Conservation (phyloP, 2,888 invertebrate genomes). For the Dryocosmus kuriphilus region DNA sequence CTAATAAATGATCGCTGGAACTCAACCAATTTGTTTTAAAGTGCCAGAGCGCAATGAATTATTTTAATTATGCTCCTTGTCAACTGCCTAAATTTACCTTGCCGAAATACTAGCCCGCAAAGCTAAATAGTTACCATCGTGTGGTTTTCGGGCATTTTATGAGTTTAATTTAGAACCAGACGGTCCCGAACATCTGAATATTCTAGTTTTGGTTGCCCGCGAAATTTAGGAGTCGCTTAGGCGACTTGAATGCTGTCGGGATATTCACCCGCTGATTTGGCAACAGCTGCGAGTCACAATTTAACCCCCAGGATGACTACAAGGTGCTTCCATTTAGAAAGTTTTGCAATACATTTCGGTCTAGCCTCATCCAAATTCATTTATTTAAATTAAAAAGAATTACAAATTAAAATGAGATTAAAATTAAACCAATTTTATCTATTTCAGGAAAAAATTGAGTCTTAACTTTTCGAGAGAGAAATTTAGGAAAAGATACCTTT, state of each 20-base stretch:
- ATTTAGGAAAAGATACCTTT: background rate
- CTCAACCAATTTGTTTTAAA: constrained; percentile 57
- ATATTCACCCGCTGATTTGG: constrained; percentile 56
- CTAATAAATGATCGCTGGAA: background rate
- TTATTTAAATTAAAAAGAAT: background rate
- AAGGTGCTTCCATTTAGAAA: constrained; percentile 11
- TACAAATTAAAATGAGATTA: background rate
- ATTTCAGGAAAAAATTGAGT: background rate
- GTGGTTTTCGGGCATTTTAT: constrained; percentile 69
- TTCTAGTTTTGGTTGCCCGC: constrained; percentile 64
- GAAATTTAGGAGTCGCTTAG: constrained; percentile 65
- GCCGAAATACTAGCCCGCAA: constrained; percentile 52
- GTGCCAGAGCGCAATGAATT: constrained; percentile 66
- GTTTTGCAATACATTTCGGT: background rate
- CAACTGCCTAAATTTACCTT: constrained; percentile 42
- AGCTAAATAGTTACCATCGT: constrained; percentile 58
- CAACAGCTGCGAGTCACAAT: constrained; percentile 58
- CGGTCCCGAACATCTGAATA: constrained; percentile 58
- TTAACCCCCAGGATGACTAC: background rate
- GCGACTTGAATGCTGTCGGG: constrained; percentile 44
- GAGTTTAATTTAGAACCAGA: constrained; percentile 72
- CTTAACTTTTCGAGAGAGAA: background rate
- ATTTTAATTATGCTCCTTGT: constrained; percentile 65
- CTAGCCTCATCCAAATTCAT: background rate
- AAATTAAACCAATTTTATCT: background rate